Percentiles rank a stretch among this genome's conserved stretches.
phyloP scores from a whole-genome alignment of 1,140 invertebrate species.

The Pseudomyrmex concolor region DNA sequence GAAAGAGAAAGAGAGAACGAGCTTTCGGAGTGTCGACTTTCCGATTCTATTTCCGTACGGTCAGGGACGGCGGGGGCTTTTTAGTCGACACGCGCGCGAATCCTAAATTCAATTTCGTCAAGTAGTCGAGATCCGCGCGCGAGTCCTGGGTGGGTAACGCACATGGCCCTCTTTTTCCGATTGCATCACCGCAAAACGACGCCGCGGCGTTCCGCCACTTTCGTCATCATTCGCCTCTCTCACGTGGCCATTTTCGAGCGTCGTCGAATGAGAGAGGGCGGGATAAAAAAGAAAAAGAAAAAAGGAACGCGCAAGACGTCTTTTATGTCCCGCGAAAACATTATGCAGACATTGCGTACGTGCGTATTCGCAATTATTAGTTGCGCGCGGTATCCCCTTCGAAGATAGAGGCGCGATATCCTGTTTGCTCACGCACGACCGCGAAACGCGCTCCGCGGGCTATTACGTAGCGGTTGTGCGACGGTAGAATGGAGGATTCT shows the following conservation, averaged over 20 bases:
- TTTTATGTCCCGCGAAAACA: slow-evolving; percentile 28
- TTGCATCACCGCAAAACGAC: slow-evolving; percentile 50
- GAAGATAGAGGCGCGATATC: slow-evolving; percentile 41
- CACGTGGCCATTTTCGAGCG: neutral
- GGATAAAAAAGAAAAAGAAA: neutral
- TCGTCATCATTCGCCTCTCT: neutral
- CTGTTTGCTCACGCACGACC: slow-evolving; percentile 58
- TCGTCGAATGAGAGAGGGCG: neutral
- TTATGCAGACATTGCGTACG: slow-evolving; percentile 44
- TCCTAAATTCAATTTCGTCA: slow-evolving; percentile 43
- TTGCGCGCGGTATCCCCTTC: slow-evolving; percentile 2
- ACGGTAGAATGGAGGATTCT: neutral
- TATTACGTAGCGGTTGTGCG: neutral
- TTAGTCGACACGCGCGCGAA: neutral
- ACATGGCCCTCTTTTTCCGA: slow-evolving; percentile 72
- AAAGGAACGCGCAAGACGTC: slow-evolving; percentile 8
- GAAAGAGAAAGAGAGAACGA: neutral
- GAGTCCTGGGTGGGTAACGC: slow-evolving; percentile 36
- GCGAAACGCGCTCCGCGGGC: slow-evolving; percentile 34
- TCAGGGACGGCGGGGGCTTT: neutral
- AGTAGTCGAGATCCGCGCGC: neutral
- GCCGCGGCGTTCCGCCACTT: slow-evolving; percentile 1
- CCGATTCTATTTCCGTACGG: slow-evolving; percentile 24
- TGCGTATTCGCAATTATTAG: slow-evolving; percentile 54
- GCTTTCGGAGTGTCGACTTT: neutral